Percentiles rank a stretch among this genome's conserved stretches.
phyloP scores from a whole-genome alignment of 2,113 vertebrate species.

The Pomatostomus ruficeps region DNA sequence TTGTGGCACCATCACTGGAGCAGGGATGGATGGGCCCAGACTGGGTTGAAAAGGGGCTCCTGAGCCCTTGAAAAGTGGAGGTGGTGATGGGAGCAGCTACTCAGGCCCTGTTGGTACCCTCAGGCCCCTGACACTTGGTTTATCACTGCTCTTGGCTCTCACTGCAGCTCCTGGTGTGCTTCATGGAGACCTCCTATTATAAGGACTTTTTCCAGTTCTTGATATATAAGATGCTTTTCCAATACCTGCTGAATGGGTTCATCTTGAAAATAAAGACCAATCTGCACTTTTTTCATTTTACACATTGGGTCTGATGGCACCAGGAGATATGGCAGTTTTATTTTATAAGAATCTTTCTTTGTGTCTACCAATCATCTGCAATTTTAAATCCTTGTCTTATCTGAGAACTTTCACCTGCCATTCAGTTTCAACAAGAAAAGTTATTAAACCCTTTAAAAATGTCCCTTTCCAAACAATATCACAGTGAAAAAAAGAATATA shows the following conservation, averaged over 20 bases:
- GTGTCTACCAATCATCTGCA: neutral
- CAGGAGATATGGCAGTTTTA: neutral
- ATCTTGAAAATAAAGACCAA: neutral
- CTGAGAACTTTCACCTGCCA: neutral
- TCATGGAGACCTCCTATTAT: neutral
- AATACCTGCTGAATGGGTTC: neutral
- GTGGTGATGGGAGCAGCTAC: neutral
- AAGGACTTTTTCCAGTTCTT: neutral
- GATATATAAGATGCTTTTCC: neutral
- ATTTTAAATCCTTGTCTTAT: neutral
- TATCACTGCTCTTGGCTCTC: neutral
- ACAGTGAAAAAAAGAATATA: neutral
- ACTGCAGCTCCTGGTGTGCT: neutral
- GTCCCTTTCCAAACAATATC: neutral
- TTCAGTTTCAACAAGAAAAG: neutral
- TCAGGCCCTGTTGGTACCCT: rapidly evolving
- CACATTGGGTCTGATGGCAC: neutral
- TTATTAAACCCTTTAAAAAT: neutral
- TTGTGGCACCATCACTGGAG: neutral
- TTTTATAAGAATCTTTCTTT: neutral
- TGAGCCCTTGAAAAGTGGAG: neutral
- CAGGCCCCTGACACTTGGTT: neutral
- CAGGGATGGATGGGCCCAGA: neutral
- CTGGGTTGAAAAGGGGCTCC: neutral
- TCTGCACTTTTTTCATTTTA: neutral